phyloP scores from a whole-genome alignment of 2,888 invertebrate genomes.

The Xestia sexstrigata region DNA sequence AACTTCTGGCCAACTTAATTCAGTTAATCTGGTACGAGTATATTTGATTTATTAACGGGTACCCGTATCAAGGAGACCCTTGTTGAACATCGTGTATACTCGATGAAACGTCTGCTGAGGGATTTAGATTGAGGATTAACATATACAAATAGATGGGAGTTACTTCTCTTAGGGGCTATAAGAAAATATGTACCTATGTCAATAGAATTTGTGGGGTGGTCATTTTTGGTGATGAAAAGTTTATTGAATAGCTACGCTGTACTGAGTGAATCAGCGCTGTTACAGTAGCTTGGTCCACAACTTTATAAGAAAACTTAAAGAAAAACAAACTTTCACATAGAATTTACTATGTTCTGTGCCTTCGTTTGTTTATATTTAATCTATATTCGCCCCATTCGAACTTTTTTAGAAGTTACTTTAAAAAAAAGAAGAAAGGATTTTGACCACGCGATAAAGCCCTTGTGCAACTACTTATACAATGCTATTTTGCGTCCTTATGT shows the following conservation, averaged over 20 bases:
- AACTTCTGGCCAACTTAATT: conserved; percentile 51
- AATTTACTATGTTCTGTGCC: neutral
- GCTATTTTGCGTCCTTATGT: neutral
- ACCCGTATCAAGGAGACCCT: conserved; percentile 43
- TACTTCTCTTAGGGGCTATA: neutral
- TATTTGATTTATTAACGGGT: conserved; percentile 58
- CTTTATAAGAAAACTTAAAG: neutral
- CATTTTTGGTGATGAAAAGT: neutral
- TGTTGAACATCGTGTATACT: conserved; percentile 32
- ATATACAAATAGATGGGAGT: conserved; percentile 28
- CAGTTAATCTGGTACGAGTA: conserved; percentile 47
- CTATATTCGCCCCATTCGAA: neutral
- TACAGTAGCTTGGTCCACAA: neutral
- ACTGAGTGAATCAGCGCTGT: no score
- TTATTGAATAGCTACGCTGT: neutral
- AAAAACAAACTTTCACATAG: neutral
- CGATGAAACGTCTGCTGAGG: conserved; percentile 37
- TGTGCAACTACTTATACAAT: neutral
- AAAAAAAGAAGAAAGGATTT: no score
- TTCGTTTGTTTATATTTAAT: neutral
- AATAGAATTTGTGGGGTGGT: neutral
- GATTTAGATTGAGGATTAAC: conserved; percentile 43
- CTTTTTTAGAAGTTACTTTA: no score
- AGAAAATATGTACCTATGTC: neutral
- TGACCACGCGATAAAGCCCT: no score